Evolutionary conservation across 1,140 invertebrate species (phyloP), one percentile per base, ranked within the genome.

Genomic region (Gryllus bimaculatus): DNA sequence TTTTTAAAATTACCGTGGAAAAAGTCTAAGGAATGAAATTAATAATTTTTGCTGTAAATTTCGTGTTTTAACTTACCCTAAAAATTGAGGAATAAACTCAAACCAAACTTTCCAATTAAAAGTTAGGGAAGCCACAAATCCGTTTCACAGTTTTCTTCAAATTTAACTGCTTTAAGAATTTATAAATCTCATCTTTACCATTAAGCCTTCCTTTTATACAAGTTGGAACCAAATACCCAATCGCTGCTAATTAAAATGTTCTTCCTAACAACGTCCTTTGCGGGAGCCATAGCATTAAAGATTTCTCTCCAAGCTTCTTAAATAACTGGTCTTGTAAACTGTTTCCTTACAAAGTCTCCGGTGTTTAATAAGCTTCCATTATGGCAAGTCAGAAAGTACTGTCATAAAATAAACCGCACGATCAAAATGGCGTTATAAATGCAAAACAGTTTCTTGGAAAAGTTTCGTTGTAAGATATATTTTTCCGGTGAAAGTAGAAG

Each of bases 131-230:
- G 18, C 54, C 54, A 66, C 54, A 66, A 66, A 66, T 66, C 2
- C 54, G 54, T 66, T 66, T 7, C 18, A 66, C 54, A 66, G 54
- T 66, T 66, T 66, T 66, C 54, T 18, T 10, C 10, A 18, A 18
- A 66, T 66, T 66, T 66, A 66, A 66, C 54, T 66, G 54, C 54
- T 66, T 66, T 66, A 66, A 66, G 54, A 13, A 66, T 66, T 66
- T 18, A 66, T 10, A 66, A 66, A 39, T 39, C 54, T 66, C 10
- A 1, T 2, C 18, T 66, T 66, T 13, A 66, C 10, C 18, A 66
- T 66, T 13, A 18, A 66, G 54, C 7, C 18, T 13, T 10, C 54
- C 54, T 66, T 18, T 66, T 66, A 13, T 66, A 66, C 54, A 66
- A 66, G 54, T 66, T 18, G 10, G 10, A 66, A 66, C 10, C 10